Conservation (phyloP, 2,113 vertebrate species). For the Sardina pilchardus region DNA sequence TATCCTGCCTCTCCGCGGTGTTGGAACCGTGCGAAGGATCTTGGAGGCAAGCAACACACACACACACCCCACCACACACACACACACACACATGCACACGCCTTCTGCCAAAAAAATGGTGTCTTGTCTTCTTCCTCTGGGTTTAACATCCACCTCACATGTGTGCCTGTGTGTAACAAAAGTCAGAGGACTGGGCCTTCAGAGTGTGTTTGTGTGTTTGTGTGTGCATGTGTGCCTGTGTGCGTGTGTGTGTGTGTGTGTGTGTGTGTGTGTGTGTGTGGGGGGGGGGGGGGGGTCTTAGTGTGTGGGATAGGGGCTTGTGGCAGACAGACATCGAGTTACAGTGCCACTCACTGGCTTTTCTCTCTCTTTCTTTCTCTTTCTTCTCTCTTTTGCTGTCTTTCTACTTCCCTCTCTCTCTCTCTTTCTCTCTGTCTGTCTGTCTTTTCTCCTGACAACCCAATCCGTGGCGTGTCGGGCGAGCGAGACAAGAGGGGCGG, state of each 20-base stretch:
- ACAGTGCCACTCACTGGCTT: background rate
- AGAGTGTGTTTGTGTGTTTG: background rate
- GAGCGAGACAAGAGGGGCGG: conserved; percentile 28
- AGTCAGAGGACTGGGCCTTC: background rate
- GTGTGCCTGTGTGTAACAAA: background rate
- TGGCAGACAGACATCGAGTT: conserved; percentile 18
- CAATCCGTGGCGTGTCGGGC: conserved; percentile 37
- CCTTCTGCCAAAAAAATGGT: background rate
- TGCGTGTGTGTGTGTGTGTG: background rate
- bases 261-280: background rate
- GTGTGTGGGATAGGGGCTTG: background rate
- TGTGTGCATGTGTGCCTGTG: too few species aligned
- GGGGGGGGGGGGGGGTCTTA: background rate
- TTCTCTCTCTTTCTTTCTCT: background rate
- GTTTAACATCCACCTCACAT: background rate
- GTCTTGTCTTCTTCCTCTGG: background rate
- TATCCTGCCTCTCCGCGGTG: conserved; percentile 54
- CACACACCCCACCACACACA: background rate
- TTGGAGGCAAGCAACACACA: background rate
- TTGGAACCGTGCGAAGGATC: conserved; percentile 59
- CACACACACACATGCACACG: background rate
- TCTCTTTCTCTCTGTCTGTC: background rate
- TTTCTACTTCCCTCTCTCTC: background rate
- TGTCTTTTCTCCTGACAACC: conserved; percentile 36
- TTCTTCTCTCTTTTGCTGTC: background rate